phyloP scores from a whole-genome alignment of 2,113 vertebrate species.

The Chroicocephalus ridibundus region DNA sequence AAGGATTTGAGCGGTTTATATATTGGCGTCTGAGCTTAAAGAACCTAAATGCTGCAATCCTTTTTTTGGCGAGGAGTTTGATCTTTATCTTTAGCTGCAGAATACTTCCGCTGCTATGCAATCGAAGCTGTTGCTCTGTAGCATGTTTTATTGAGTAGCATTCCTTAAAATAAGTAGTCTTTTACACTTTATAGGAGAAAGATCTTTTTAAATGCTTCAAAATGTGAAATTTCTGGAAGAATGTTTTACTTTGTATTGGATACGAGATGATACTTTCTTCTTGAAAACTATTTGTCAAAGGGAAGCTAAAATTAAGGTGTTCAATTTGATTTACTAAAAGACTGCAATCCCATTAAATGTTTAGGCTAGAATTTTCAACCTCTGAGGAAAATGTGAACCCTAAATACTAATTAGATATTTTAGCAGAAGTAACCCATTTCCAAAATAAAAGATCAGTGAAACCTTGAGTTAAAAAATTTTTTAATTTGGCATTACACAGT shows the following conservation, averaged over 20 bases:
- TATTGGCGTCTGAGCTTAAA: background rate
- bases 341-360: background rate
- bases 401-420: background rate
- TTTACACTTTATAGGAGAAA: background rate
- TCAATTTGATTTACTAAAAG: background rate
- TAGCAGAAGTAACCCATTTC: background rate
- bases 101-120: background rate
- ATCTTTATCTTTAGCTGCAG: background rate
- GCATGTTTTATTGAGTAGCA: background rate
- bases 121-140: background rate
- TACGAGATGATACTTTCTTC: background rate
- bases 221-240: background rate
- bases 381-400: background rate
- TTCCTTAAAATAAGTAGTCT: background rate
- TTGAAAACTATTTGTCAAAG: background rate
- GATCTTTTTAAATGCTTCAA: background rate
- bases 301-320: background rate
- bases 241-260: background rate
- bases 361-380: background rate
- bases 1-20: background rate
- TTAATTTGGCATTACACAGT: background rate
- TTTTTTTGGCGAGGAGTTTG: background rate
- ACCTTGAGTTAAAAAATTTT: background rate
- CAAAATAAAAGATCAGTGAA: background rate
- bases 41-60: fast-evolving